Evolutionary conservation across 2,888 invertebrate species (phyloP).

Genomic region (Cheilosia scutellata): DNA sequence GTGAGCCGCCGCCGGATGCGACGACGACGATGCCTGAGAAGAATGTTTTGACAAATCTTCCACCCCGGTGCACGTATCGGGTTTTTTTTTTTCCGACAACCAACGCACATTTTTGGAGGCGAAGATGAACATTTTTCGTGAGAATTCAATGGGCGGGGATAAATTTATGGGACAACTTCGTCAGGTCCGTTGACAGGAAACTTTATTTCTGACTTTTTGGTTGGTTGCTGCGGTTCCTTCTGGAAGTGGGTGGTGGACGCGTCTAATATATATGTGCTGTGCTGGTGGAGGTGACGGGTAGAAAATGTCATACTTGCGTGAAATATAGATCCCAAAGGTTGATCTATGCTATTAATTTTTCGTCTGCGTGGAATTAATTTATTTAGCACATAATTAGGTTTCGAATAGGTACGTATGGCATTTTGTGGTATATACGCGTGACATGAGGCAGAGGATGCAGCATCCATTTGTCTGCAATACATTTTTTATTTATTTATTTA

Average conservation of each 20-base stretch:
- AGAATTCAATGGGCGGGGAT: constrained; percentile 26
- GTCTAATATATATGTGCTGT: constrained; percentile 35
- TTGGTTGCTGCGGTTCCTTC: neutral
- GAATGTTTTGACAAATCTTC: constrained; percentile 71
- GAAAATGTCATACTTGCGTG: constrained; percentile 71
- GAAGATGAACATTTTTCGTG: constrained; percentile 1
- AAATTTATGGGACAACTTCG: constrained; percentile 65
- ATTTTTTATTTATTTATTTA: constrained; percentile 9
- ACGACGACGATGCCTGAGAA: constrained; percentile 16
- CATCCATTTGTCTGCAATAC: constrained; percentile 57
- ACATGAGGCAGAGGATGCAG: constrained; percentile 3
- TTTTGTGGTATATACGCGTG: neutral
- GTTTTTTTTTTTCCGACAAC: neutral
- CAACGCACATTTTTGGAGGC: constrained; percentile 7
- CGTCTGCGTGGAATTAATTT: constrained; percentile 73
- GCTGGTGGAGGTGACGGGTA: constrained; percentile 38
- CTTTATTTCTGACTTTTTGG: constrained; percentile 52
- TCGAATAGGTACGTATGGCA: neutral
- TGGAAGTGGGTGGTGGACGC: constrained; percentile 19
- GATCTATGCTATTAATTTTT: constrained; percentile 73
- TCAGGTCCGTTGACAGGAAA: constrained; percentile 61
- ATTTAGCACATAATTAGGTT: constrained; percentile 73
- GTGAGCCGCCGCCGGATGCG: constrained; percentile 51
- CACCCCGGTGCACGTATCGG: constrained; percentile 12
- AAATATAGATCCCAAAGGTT: constrained; percentile 71